Evolutionary conservation across 2,113 vertebrate genomes (phyloP).

Genomic region (Salminus brasiliensis): DNA sequence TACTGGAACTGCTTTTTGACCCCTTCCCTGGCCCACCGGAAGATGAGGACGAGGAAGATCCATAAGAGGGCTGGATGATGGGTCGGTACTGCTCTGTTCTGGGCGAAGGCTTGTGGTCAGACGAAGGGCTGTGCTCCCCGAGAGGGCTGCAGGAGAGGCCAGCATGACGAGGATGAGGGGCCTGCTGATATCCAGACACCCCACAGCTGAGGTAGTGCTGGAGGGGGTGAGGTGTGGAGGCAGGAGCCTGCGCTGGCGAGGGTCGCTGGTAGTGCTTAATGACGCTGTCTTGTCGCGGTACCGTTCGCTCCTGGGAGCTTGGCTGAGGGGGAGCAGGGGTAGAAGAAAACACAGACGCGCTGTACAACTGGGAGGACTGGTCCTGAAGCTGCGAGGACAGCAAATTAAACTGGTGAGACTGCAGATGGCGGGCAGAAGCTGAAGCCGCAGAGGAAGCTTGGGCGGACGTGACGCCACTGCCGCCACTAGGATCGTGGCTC

Average conservation of each 20-base stretch:
- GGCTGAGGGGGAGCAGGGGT: conserved; percentile 81
- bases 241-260: conserved; percentile 79
- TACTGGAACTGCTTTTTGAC: conserved; percentile 79
- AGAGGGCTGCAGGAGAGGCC: conserved; percentile 89
- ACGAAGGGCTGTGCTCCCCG: conserved; percentile 87
- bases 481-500: conserved; percentile 76
- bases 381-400: conserved; percentile 87
- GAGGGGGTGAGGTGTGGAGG: conserved; percentile 84
- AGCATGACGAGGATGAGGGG: conserved; percentile 77
- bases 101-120: conserved; percentile 71
- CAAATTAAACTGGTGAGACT: conserved; percentile 91
- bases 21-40: conserved; percentile 76
- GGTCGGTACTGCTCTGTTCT: conserved; percentile 85
- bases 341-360: conserved; percentile 86
- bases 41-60: conserved; percentile 69
- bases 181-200: conserved; percentile 87
- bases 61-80: conserved; percentile 88
- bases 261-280: conserved; percentile 97
- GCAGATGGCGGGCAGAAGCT: conserved; percentile 82
- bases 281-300: conserved; percentile 90
- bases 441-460: conserved; percentile 77
- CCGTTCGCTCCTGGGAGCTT: conserved; percentile 81
- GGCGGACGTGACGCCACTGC: conserved; percentile 61
- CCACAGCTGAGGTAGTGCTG: conserved; percentile 94
- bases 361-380: conserved; percentile 87